Evolutionary conservation across 2,113 vertebrate species (phyloP).

Genomic region (Collichthys lucidus): DNA sequence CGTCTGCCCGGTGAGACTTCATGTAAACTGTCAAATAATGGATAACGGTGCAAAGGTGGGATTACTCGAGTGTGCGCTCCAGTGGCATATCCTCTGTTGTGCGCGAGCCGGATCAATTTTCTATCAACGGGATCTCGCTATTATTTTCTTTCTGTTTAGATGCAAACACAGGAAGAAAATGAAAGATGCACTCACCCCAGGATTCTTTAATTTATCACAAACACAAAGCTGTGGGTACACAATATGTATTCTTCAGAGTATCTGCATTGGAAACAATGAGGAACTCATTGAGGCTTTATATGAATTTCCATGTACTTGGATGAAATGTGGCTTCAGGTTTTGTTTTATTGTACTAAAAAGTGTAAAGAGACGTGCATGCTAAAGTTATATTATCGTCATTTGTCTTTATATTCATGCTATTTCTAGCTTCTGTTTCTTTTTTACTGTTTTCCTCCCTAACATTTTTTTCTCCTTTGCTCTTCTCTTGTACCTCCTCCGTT

Average conservation of each 20-base stretch:
- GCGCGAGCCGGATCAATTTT: neutral
- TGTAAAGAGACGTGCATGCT: too few relatives aligned
- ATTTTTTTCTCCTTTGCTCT: neutral
- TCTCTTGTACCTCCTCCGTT: neutral
- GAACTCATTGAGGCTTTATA: neutral
- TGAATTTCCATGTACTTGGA: neutral
- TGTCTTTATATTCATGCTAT: neutral
- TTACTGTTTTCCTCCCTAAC: neutral
- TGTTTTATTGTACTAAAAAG: neutral
- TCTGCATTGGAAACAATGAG: neutral
- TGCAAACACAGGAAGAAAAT: neutral
- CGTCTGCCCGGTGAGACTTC: neutral
- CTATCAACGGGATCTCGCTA: too few relatives aligned
- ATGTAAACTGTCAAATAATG: neutral
- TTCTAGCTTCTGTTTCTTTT: neutral
- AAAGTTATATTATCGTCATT: neutral
- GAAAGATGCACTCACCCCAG: neutral
- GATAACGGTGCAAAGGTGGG: too few relatives aligned
- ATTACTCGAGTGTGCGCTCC: neutral
- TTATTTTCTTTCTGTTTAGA: neutral
- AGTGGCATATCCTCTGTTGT: neutral
- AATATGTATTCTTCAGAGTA: neutral
- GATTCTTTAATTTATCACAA: neutral
- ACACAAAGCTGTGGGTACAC: neutral
- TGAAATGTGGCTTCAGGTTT: neutral